Evolutionary conservation across 2,888 invertebrate genomes (phyloP), one percentile per base, ranked within the genome.

Genomic region (Xanthia togata): DNA sequence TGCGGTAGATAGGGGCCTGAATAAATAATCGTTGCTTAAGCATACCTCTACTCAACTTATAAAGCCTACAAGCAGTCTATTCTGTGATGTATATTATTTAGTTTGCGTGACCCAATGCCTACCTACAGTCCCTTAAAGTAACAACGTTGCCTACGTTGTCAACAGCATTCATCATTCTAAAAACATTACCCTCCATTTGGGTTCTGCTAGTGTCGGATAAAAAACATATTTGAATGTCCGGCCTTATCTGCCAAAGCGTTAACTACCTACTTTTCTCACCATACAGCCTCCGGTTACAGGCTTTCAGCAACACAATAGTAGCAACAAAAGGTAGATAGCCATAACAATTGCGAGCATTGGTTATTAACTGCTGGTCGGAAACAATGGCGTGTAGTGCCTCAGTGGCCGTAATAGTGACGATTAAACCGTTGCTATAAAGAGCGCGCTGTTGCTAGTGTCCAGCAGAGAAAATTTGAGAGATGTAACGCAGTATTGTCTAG

Each of bases 311-410:
- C 38, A 83, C 77, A 85, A 79, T 76, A 70, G 67, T 63, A n/a
- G 41, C 35, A 79, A 87, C 87, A 87, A 83, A 78, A 74, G 75
- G 69, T 67, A 83, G 73, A 74, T 77, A 73, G 59, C 64, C 79
- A 83, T 44, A 44, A 44, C 14, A 4, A 44, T 87, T 78, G 78
- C 70, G 62, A 71, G 67, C 76, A 38, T 78, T 81, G 74, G 73
- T 78, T 82, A 82, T 82, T 75, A 77, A 82, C 81, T 68, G 72
- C 81, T 68, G 72, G 78, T 71, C 55, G 73, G 71, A 82, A 85
- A 88, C 87, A 88, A 88, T 85, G 62, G 78, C 57, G 4, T 26
- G 31, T 59, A 70, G 64, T 20, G 31, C 59, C 44, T 65, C 26
- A 63, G 71, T n/a, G 44, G n/a, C 62, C 31, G n/a, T 82, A 62